Evolutionary conservation across 2,113 vertebrate species (phyloP).

Genomic region (Panurus biarmicus): DNA sequence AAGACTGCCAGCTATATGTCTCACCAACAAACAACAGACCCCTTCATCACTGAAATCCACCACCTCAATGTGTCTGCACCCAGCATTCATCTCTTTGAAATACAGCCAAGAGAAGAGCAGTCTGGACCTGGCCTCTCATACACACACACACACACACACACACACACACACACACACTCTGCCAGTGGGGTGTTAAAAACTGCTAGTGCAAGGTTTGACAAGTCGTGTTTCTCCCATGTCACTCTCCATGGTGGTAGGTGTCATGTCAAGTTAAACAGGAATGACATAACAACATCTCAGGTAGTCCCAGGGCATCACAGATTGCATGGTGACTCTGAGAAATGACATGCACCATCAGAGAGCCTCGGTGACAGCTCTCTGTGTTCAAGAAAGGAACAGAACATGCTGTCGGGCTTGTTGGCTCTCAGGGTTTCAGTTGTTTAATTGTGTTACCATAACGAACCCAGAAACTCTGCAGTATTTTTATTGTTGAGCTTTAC

Average conservation of each 20-base stretch:
- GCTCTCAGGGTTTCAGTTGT: background rate
- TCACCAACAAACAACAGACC: background rate
- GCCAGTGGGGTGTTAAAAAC: background rate
- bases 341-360: background rate
- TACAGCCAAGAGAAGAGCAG: background rate
- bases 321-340: background rate
- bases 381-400: background rate
- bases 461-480: background rate
- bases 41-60: background rate
- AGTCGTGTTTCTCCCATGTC: accelerated
- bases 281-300: background rate
- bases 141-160: accelerated
- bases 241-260: background rate
- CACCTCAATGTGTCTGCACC: background rate
- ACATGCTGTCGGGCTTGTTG: background rate
- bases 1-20: background rate
- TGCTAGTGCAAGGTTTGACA: background rate
- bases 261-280: accelerated
- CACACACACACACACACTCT: accelerated
- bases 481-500: background rate
- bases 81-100: background rate
- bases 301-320: background rate
- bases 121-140: accelerated
- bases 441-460: background rate
- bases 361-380: background rate